phyloP scores from a whole-genome alignment of 1,140 invertebrate genomes.

The Metopolophium dirhodum region DNA sequence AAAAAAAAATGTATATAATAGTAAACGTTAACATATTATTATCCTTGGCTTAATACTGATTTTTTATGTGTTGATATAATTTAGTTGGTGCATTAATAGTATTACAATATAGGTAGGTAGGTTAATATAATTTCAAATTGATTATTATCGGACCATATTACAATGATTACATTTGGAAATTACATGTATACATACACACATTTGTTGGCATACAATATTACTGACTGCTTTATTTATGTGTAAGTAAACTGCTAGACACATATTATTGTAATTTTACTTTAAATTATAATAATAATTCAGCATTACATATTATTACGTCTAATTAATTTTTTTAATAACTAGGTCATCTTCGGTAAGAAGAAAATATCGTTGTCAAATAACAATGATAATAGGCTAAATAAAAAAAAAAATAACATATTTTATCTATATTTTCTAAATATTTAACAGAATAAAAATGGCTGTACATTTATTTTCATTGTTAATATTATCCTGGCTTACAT shows the following conservation, averaged over 20 bases:
- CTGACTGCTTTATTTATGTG: not conserved
- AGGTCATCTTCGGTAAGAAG: not conserved
- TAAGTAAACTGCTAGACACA: not conserved
- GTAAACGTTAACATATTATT: slow-evolving; percentile 4
- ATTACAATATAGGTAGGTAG: not conserved
- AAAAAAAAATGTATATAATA: slow-evolving; percentile 26
- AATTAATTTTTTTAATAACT: not conserved
- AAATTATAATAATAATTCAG: not conserved
- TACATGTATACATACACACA: not conserved
- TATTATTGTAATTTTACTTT: not conserved
- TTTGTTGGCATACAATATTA: not conserved
- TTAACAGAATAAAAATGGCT: slow-evolving; percentile 17
- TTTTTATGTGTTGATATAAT: slow-evolving; percentile 5
- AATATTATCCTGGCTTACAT: not conserved
- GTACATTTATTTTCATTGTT: not conserved
- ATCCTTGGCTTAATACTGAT: slow-evolving; percentile 15
- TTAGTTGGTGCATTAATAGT: slow-evolving; percentile 4
- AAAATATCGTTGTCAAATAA: not conserved
- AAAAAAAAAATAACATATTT: not conserved
- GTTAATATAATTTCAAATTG: not conserved
- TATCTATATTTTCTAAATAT: slow-evolving; percentile 38
- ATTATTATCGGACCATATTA: not conserved
- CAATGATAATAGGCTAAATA: slow-evolving; percentile 4
- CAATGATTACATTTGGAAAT: not conserved
- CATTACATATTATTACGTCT: not conserved